Percentiles rank a stretch among this genome's conserved stretches.
phyloP scores from a whole-genome alignment of 2,113 vertebrate species.

The Muscicapa adusta region DNA sequence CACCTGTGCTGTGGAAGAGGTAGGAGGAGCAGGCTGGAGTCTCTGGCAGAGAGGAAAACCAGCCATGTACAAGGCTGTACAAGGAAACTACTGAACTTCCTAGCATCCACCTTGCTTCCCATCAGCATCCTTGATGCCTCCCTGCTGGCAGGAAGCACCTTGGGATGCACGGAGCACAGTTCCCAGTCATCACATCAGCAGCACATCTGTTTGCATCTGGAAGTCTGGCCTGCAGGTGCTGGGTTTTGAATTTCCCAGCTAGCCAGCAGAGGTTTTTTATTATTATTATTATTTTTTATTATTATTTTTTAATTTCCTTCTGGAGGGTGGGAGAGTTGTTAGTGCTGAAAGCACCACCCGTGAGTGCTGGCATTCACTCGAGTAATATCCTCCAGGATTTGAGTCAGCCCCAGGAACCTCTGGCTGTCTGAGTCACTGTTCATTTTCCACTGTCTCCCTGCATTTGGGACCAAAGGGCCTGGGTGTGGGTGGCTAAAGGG shows the following conservation, averaged over 20 bases:
- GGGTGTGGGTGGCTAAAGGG: background rate
- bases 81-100: background rate
- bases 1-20: background rate
- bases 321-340: background rate
- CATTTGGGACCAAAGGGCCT: background rate
- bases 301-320: background rate
- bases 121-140: rapidly evolving
- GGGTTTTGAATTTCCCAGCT: background rate
- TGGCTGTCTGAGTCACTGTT: background rate
- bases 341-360: background rate
- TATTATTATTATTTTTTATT: background rate
- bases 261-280: background rate
- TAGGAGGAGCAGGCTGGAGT: rapidly evolving
- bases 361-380: background rate
- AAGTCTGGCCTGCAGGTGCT: background rate
- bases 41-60: background rate
- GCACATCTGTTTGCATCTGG: background rate
- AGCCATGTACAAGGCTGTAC: background rate
- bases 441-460: background rate
- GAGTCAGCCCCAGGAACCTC: background rate
- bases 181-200: background rate
- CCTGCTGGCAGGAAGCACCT: background rate
- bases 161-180: rapidly evolving
- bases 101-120: rapidly evolving
- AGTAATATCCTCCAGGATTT: background rate